Percentiles rank a stretch among this genome's conserved stretches.
Evolutionary conservation across 2,797 vertebrate genomes (phyloP).

Genomic region (Danio albolineatus): DNA sequence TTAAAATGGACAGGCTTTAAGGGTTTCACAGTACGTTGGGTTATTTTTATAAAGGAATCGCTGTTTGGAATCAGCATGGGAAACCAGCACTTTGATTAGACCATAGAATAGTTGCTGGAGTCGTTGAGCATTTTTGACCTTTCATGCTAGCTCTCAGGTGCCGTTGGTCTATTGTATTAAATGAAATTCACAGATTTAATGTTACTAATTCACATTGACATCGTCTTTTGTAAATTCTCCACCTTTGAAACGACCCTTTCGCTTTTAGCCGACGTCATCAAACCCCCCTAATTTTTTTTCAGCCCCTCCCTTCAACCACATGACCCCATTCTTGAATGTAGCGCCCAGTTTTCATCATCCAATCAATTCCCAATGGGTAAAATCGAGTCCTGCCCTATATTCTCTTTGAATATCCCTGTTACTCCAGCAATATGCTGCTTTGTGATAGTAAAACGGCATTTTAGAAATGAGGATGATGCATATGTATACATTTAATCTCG

Average conservation of each 20-base stretch:
- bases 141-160: constrained; percentile 1
- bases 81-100: background rate
- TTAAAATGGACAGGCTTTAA: constrained; percentile 19
- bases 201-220: background rate
- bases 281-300: background rate
- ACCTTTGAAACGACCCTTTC: background rate
- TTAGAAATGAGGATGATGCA: background rate
- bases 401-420: constrained; percentile 6
- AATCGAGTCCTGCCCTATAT: constrained; percentile 20
- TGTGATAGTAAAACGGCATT: background rate
- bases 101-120: background rate
- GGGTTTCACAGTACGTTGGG: background rate
- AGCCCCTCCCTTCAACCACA: constrained; percentile 8
- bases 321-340: constrained; percentile 12
- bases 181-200: background rate
- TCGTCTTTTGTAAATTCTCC: background rate
- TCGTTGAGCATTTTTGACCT: background rate
- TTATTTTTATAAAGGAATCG: constrained; percentile 8
- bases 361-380: constrained; percentile 26
- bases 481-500: too few relatives aligned
- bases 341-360: constrained; percentile 16
- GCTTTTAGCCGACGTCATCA: constrained; percentile 10
- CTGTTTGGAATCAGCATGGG: background rate
- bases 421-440: background rate
- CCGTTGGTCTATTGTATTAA: background rate